Base-by-base conservation (phyloP, 2,797 vertebrate genomes). In the Bufotes viridis region DNA sequence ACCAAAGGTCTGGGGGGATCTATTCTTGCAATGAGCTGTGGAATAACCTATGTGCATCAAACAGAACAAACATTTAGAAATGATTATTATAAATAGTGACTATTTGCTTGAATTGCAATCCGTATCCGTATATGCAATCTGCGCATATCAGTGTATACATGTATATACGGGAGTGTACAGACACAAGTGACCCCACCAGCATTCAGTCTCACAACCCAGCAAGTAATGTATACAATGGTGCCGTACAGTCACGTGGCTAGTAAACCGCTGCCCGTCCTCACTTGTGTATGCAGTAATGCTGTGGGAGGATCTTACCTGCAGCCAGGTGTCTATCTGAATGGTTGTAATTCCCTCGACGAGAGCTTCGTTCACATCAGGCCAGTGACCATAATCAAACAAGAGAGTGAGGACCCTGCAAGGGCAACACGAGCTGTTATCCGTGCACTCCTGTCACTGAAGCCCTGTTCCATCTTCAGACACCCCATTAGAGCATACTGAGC, bases 351-450 rank as follows among this genome's bases (percentile, higher is more conserved):
- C 98, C 93, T 99, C 98, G 81, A 99, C 98, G 63, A 99, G 94
- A 83, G 96, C 98, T 93, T 99, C 98, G 0, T 99, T 99, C 75
- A 99, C 98, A 87, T 99, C 98, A 67, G 98, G 97, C 98, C 98
- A 99, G 87, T 99, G 98, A 14, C 98, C 98, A 3, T 99, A 99
- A 91, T 99, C 98, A 93, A 99, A 99, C 98, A 98, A 99, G 51
- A 99, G 93, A 49, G 98, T 99, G 87, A 99, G 96, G 89, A 99
- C 98, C 95, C 98, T 99, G 91, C 60, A 69, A 83, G 82, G 78
- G 20, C 0, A 80, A 90, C 76, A 82, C 87, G 14, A 42, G 18
- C 34, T 2, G 29, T 74, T 34, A 34, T 34, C 29, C 29, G n/a
- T n/a, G n/a, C n/a, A n/a, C n/a, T n/a, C 61, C 61, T 26, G 63